These are phyloP conservation scores for Mormyrops attenuatus DNA, from an alignment of 2,797 vertebrate species.

Conservation along the genomic window DNA sequence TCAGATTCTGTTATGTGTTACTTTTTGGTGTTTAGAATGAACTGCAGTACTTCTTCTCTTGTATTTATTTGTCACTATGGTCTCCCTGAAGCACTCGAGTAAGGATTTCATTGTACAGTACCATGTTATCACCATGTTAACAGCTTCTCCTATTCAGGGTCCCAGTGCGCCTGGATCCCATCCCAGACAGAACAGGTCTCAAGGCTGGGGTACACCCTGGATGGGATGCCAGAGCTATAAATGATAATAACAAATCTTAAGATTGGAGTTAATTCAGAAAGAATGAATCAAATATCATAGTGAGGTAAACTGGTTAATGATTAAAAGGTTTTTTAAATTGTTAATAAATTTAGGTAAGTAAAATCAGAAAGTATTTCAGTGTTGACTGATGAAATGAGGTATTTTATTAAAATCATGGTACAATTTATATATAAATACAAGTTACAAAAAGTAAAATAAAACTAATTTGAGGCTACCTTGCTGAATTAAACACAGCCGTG, in stretches of 20 bases:
- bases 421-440: slow-evolving; percentile 15
- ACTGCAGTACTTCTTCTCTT: neutral
- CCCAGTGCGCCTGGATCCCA: neutral
- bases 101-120: neutral
- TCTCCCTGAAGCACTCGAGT: neutral
- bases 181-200: neutral
- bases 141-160: neutral
- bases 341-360: neutral
- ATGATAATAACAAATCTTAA: neutral
- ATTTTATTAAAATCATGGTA: slow-evolving; percentile 13
- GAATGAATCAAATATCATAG: neutral
- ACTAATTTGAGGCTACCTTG: neutral
- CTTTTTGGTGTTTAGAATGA: neutral
- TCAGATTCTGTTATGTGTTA: neutral
- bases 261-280: neutral
- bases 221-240: neutral
- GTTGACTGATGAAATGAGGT: neutral
- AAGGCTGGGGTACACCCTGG: neutral
- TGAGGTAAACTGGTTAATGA: neutral
- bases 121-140: neutral
- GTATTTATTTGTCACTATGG: neutral
- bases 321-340: neutral
- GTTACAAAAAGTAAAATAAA: slow-evolving; percentile 8
- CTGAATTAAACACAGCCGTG: neutral
- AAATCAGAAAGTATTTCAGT: slow-evolving; percentile 6